Evolutionary conservation across 2,888 invertebrate species (phyloP).

Genomic region (Drosophila limbata): DNA sequence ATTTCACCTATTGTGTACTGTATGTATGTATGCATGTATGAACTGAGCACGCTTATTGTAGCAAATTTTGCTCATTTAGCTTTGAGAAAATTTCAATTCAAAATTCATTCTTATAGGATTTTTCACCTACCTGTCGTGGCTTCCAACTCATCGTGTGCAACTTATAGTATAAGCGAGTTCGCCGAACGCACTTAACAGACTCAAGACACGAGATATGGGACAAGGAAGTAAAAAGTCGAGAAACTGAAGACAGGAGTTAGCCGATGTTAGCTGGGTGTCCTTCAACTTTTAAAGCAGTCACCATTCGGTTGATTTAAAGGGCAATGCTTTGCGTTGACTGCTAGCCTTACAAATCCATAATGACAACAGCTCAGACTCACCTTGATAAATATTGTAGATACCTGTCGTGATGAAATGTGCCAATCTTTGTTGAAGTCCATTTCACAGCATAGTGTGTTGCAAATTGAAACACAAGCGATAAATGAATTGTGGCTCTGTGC

Average conservation of each 20-base stretch:
- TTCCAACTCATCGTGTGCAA: conserved; percentile 2
- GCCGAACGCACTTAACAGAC: conserved; percentile 26
- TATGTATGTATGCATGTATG: too few species aligned
- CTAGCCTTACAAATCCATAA: background rate
- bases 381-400: conserved; percentile 16
- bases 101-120: background rate
- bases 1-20: too few species aligned
- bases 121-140: background rate
- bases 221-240: background rate
- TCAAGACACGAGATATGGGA: background rate
- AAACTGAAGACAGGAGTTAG: background rate
- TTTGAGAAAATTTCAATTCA: too few species aligned
- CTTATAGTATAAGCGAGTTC: conserved; percentile 22
- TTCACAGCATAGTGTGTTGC: background rate
- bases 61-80: too few species aligned
- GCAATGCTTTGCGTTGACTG: conserved; percentile 7
- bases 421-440: background rate
- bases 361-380: background rate
- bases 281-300: conserved; percentile 8
- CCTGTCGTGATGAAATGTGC: conserved; percentile 9
- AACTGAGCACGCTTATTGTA: too few species aligned
- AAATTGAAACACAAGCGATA: conserved; percentile 3
- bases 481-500: conserved; percentile 17
- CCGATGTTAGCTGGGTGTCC: background rate
- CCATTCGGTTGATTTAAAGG: conserved; percentile 32